These are phyloP conservation scores for Elymnias hypermnestra DNA, from an alignment of 1,140 invertebrate species.

Conservation along the genomic window DNA sequence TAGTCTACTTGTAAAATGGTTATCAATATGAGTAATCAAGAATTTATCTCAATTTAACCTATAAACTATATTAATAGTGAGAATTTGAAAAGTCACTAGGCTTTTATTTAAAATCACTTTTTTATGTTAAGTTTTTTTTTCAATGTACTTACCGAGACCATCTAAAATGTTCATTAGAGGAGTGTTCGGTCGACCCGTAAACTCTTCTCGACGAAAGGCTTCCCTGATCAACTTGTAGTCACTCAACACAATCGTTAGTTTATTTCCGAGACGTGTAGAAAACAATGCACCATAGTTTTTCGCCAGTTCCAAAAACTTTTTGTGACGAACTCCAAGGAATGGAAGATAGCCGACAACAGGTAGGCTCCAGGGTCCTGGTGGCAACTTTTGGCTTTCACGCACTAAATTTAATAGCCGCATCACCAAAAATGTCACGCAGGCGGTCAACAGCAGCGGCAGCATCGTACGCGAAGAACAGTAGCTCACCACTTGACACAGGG, in stretches of 20 bases:
- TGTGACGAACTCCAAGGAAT: constrained; percentile 86
- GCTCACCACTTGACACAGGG: constrained; percentile 50
- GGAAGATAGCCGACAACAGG: constrained; percentile 89
- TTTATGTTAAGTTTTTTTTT: too few relatives aligned
- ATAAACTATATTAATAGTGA: too few relatives aligned
- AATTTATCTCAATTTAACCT: too few relatives aligned
- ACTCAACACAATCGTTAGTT: constrained; percentile 89
- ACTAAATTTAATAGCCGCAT: constrained; percentile 78
- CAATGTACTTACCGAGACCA: constrained; percentile 88
- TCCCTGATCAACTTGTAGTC: constrained; percentile 90
- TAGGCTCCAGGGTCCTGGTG: constrained; percentile 90
- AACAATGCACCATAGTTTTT: constrained; percentile 88
- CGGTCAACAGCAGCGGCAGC: constrained; percentile 74
- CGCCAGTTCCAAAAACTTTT: constrained; percentile 85
- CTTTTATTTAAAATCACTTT: too few relatives aligned
- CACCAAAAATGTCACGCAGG: constrained; percentile 50
- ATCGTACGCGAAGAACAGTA: constrained; percentile 54
- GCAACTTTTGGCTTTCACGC: constrained; percentile 78
- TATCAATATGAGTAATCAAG: too few relatives aligned
- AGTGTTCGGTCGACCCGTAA: constrained; percentile 89
- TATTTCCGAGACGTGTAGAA: constrained; percentile 86
- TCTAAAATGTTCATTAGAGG: constrained; percentile 90
- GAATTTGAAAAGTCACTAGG: too few relatives aligned
- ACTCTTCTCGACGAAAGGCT: constrained; percentile 89
- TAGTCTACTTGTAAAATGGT: too few relatives aligned